These are phyloP conservation scores for Pristionchus maxplancki DNA, from an alignment of 2,888 invertebrate genomes.

Conservation along the genomic window DNA sequence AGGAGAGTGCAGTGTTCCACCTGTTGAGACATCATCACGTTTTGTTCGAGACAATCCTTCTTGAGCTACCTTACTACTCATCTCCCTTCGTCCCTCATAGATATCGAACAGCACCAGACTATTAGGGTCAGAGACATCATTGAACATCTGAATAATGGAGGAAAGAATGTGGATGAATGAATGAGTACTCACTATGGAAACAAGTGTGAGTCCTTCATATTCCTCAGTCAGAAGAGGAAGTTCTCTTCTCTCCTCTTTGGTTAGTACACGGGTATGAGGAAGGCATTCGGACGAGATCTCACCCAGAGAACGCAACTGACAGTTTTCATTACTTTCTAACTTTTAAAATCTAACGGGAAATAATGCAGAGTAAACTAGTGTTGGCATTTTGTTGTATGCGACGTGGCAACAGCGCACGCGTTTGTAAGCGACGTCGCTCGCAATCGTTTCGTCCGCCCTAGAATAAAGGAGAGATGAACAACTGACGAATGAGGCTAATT, in stretches of 20 bases:
- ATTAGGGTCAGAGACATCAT: not conserved
- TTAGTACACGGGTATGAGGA: constrained; percentile 21
- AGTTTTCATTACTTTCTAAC: too few species aligned
- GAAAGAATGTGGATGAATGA: not conserved
- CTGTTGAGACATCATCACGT: not conserved
- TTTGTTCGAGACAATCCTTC: too few species aligned
- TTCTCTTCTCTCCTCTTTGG: constrained; percentile 7
- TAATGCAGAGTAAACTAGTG: too few species aligned
- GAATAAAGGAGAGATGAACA: not conserved
- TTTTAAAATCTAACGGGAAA: too few species aligned
- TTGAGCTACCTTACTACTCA: constrained; percentile 15
- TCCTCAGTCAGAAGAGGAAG: constrained; percentile 19
- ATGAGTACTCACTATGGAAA: constrained; percentile 13
- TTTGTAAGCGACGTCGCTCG: too few species aligned
- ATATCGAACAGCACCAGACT: constrained; percentile 32
- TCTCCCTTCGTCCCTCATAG: constrained; percentile 49
- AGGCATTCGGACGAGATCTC: not conserved
- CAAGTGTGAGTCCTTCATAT: constrained; percentile 45
- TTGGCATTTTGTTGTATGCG: too few species aligned
- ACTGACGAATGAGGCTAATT: constrained; percentile 24
- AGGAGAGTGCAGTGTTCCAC: constrained; percentile 40
- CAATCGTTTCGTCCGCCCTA: too few species aligned
- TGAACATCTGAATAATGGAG: not conserved
- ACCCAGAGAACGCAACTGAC: constrained; percentile 25
- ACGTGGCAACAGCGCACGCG: too few species aligned